Conservation (phyloP, 2,888 invertebrate genomes). For the Megastigmus dorsalis region DNA sequence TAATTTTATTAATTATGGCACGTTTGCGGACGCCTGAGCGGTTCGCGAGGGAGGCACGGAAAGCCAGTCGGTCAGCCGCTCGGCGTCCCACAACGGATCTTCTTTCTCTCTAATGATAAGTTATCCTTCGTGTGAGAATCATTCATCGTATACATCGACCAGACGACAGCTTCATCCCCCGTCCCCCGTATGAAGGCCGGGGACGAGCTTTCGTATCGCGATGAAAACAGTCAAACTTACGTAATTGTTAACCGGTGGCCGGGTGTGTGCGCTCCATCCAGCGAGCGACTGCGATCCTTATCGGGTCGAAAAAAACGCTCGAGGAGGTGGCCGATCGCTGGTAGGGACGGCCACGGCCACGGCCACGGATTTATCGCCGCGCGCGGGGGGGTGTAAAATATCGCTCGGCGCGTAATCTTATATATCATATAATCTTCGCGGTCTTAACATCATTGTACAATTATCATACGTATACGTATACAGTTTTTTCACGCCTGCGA, state of each 20-base stretch:
- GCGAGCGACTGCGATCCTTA: background rate
- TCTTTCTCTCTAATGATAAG: constrained; percentile 23
- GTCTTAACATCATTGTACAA: constrained; percentile 28
- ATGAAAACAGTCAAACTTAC: constrained; percentile 13
- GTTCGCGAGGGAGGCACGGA: constrained; percentile 49
- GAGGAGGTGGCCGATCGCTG: constrained; percentile 1
- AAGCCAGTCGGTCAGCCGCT: constrained; percentile 40
- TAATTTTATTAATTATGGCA: constrained; percentile 69
- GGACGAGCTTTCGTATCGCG: background rate
- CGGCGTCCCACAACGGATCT: constrained; percentile 28
- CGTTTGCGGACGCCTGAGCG: constrained; percentile 66
- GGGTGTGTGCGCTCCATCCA: background rate
- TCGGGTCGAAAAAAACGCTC: too few relatives aligned
- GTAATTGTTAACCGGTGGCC: too few relatives aligned
- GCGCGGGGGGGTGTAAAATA: too few relatives aligned
- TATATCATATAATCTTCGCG: constrained; percentile 17
- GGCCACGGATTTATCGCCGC: too few relatives aligned
- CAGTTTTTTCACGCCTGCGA: constrained; percentile 19
- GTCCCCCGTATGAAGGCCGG: too few relatives aligned
- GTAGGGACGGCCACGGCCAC: too few relatives aligned
- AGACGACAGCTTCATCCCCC: background rate
- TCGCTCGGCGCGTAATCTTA: constrained; percentile 11
- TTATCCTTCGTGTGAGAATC: too few relatives aligned
- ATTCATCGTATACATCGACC: too few relatives aligned
- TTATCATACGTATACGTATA: constrained; percentile 32